These are phyloP conservation scores for Cariama cristata DNA, from an alignment of 2,113 vertebrate species.

Conservation along the genomic window DNA sequence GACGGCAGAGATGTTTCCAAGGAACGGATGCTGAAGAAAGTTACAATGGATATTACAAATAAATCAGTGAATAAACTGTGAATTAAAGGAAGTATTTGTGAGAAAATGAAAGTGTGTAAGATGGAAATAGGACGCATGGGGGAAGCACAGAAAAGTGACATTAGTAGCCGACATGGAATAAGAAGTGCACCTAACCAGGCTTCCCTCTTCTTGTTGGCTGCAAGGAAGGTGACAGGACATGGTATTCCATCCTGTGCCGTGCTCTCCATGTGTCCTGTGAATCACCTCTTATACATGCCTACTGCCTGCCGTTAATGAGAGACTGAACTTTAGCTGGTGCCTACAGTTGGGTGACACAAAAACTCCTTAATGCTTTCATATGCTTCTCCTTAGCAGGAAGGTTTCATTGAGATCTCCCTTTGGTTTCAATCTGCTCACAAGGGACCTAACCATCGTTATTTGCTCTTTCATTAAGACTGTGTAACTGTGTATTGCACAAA, in stretches of 20 bases:
- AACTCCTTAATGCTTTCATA: not conserved
- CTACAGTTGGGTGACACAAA: not conserved
- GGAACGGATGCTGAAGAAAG: not conserved
- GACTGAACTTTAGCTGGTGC: not conserved
- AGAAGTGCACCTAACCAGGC: not conserved
- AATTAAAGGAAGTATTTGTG: not conserved
- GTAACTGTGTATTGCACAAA: not conserved
- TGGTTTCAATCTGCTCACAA: not conserved
- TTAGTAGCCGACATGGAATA: not conserved
- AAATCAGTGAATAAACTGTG: not conserved
- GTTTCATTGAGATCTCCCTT: not conserved
- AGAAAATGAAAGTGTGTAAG: not conserved
- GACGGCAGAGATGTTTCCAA: not conserved
- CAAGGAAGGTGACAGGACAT: not conserved
- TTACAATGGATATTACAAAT: not conserved
- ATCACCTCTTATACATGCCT: not conserved
- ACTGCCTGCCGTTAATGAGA: not conserved
- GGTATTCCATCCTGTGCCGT: not conserved
- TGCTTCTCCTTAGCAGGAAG: not conserved
- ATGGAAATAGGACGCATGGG: not conserved
- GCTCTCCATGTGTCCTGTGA: no score
- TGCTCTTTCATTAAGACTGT: not conserved
- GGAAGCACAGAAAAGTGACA: not conserved
- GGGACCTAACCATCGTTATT: not conserved
- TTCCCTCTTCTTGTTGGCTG: fast-evolving